phyloP scores from a whole-genome alignment of 2,113 vertebrate genomes.

The Charina bottae region DNA sequence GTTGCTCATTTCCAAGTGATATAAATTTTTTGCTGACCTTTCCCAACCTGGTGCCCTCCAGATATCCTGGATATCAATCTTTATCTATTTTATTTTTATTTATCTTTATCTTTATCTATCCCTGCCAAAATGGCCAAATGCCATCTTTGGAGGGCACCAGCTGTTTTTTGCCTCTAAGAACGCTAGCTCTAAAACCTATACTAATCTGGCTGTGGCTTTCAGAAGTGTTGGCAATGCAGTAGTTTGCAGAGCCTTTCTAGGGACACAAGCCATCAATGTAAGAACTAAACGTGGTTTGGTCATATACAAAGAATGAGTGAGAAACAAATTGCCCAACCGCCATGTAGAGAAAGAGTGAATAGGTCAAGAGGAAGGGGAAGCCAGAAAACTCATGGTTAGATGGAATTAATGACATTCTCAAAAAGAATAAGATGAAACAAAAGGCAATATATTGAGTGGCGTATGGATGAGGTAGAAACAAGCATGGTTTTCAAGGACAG shows the following conservation, averaged over 20 bases:
- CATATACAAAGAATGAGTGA: background rate
- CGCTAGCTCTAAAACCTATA: background rate
- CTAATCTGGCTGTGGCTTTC: background rate
- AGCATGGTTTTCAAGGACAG: background rate
- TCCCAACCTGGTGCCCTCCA: background rate
- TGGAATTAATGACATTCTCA: background rate
- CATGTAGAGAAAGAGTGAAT: background rate
- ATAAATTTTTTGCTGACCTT: background rate
- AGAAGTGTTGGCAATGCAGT: background rate
- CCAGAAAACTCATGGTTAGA: background rate
- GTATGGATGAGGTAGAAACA: background rate
- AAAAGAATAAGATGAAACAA: background rate
- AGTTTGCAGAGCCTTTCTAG: background rate
- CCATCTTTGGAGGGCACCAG: background rate
- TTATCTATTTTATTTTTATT: too few relatives aligned
- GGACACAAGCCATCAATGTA: background rate
- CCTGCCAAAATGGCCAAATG: background rate
- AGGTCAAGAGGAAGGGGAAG: background rate
- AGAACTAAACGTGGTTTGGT: background rate
- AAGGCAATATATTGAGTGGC: background rate
- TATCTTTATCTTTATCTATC: too few relatives aligned
- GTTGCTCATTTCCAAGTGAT: background rate
- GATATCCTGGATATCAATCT: background rate
- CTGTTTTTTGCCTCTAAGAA: background rate
- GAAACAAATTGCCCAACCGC: background rate